Conservation (phyloP, 2,797 vertebrate genomes). For the Chaenodraco wilsoni region DNA sequence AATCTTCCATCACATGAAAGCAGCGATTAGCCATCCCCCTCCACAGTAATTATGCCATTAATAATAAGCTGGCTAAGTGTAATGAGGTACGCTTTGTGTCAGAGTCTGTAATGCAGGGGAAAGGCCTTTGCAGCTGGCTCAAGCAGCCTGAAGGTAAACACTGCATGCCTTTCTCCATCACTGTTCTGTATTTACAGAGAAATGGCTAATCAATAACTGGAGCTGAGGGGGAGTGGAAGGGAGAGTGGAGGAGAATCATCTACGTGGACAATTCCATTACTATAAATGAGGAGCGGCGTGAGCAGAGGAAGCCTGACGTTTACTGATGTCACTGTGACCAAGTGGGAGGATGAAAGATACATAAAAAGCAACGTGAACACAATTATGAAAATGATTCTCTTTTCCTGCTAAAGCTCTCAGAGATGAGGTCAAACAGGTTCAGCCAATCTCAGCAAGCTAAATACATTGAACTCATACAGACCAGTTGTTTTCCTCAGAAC, state of each 20-base stretch:
- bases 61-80: slow-evolving; percentile 22
- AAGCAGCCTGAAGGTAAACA: slow-evolving; percentile 34
- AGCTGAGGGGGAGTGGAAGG: slow-evolving; percentile 25
- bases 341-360: slow-evolving; percentile 12
- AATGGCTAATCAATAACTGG: slow-evolving; percentile 50
- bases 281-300: slow-evolving; percentile 14
- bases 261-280: slow-evolving; percentile 14
- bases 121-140: slow-evolving; percentile 26
- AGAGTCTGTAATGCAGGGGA: slow-evolving; percentile 15
- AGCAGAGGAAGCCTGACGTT: slow-evolving; percentile 17
- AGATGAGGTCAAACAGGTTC: not conserved
- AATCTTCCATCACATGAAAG: slow-evolving; percentile 61
- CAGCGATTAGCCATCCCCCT: slow-evolving; percentile 72
- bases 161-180: slow-evolving; percentile 27
- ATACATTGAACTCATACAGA: not conserved
- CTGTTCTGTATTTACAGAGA: slow-evolving; percentile 51
- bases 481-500: slow-evolving; percentile 6
- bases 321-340: slow-evolving; percentile 10
- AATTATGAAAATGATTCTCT: not conserved
- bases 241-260: slow-evolving; percentile 12
- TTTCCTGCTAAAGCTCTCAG: slow-evolving; percentile 14
- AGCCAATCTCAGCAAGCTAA: not conserved
- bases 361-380: not conserved
- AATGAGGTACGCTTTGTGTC: slow-evolving; percentile 22
- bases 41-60: slow-evolving; percentile 76